phyloP scores from a whole-genome alignment of 2,888 invertebrate species.

The Caenorhabditis japonica region DNA sequence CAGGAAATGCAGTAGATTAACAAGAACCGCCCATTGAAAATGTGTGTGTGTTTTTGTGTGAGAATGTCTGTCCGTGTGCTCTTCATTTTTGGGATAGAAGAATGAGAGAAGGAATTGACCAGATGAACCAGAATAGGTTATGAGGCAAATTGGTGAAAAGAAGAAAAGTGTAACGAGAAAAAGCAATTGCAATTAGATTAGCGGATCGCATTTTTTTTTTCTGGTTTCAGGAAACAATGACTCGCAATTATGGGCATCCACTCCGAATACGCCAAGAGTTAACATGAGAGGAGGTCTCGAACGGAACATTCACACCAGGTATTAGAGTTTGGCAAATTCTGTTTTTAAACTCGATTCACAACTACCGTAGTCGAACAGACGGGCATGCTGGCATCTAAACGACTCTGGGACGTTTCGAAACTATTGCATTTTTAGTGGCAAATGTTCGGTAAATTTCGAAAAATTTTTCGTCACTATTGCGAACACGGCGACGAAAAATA shows the following conservation, averaged over 20 bases:
- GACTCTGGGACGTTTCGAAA: no score
- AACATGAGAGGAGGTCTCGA: constrained; percentile 34
- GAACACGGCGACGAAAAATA: no score
- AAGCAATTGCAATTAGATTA: not conserved
- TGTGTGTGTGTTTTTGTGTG: constrained; percentile 25
- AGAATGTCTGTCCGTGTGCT: no score
- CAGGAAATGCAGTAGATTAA: constrained; percentile 44
- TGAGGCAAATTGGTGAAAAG: constrained; percentile 31
- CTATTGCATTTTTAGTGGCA: no score
- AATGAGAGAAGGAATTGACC: constrained; percentile 16
- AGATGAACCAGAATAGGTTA: constrained; percentile 48
- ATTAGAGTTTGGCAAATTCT: no score
- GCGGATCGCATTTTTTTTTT: constrained; percentile 8
- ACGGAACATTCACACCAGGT: constrained; percentile 45
- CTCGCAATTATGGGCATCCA: constrained; percentile 34
- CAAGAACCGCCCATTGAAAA: constrained; percentile 18
- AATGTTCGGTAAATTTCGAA: no score
- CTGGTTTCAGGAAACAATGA: constrained; percentile 47
- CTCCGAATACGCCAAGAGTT: constrained; percentile 45
- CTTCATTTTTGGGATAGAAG: constrained; percentile 6
- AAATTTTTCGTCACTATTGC: no score
- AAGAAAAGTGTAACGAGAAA: not conserved
- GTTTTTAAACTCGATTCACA: no score
- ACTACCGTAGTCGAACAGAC: no score
- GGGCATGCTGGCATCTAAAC: no score